phyloP scores from a whole-genome alignment of 2,888 invertebrate genomes.

The Drosophila neotestacea region DNA sequence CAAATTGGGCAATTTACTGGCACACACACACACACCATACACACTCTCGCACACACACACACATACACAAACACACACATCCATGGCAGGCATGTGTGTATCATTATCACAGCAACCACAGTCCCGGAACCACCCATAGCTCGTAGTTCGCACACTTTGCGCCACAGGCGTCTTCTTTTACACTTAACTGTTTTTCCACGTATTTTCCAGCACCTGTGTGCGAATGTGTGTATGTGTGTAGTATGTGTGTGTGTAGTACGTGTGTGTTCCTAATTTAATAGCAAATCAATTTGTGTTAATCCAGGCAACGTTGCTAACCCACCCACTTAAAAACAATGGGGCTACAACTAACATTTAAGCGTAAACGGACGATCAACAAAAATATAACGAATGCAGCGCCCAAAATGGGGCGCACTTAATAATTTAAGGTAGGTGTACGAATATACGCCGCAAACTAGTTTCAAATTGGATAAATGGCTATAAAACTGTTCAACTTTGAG shows the following conservation, averaged over 20 bases:
- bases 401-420: slow-evolving; percentile 40
- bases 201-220: slow-evolving; percentile 47
- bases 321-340: slow-evolving; percentile 62
- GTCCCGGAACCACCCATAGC: slow-evolving; percentile 49
- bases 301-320: slow-evolving; percentile 54
- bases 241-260: slow-evolving; percentile 31
- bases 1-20: slow-evolving; percentile 75
- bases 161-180: slow-evolving; percentile 78
- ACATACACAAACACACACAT: slow-evolving; percentile 19
- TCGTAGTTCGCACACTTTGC: slow-evolving; percentile 27
- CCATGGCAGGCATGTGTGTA: slow-evolving; percentile 56
- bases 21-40: slow-evolving; percentile 23
- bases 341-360: background rate
- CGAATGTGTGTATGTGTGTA: slow-evolving; percentile 18
- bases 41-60: slow-evolving; percentile 27
- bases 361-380: background rate
- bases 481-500: too few species aligned
- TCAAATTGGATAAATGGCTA: too few species aligned
- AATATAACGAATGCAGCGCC: slow-evolving; percentile 15
- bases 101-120: slow-evolving; percentile 78
- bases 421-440: background rate
- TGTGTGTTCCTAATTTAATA: slow-evolving; percentile 78
- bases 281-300: slow-evolving; percentile 83
- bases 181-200: slow-evolving; percentile 80
- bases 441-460: too few species aligned